Evolutionary conservation across 2,113 vertebrate genomes (phyloP).

Genomic region (Macquaria ambigua): DNA sequence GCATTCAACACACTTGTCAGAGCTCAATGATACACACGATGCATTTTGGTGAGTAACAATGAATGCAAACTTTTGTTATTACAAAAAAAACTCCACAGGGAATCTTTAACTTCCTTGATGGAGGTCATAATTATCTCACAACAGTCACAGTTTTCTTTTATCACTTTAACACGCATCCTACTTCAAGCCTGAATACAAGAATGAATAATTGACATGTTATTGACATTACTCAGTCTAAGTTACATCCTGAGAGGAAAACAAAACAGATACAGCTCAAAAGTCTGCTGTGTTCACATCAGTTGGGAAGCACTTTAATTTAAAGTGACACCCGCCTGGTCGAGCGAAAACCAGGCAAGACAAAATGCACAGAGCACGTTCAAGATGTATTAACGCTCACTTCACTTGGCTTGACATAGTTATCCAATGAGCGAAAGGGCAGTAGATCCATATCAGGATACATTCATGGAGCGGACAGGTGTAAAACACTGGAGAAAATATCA

Average conservation of each 20-base stretch:
- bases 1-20: too few species aligned
- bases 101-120: conserved; percentile 1
- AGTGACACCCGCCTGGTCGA: not conserved
- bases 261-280: not conserved
- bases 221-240: not conserved
- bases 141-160: not conserved
- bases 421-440: not conserved
- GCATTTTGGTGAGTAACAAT: not conserved
- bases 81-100: not conserved
- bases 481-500: not conserved
- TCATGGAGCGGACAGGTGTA: not conserved
- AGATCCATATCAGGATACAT: not conserved
- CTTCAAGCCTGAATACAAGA: not conserved
- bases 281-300: not conserved
- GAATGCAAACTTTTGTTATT: not conserved
- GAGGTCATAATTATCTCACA: not conserved
- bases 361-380: not conserved
- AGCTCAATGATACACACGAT: not conserved
- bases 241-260: not conserved
- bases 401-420: not conserved
- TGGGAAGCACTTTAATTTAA: conserved; percentile 16
- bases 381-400: conserved; percentile 14
- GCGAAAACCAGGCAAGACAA: not conserved
- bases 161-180: not conserved
- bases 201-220: not conserved